These are phyloP conservation scores for Polyodon spathula DNA, from an alignment of 2,113 vertebrate genomes.

Conservation along the genomic window DNA sequence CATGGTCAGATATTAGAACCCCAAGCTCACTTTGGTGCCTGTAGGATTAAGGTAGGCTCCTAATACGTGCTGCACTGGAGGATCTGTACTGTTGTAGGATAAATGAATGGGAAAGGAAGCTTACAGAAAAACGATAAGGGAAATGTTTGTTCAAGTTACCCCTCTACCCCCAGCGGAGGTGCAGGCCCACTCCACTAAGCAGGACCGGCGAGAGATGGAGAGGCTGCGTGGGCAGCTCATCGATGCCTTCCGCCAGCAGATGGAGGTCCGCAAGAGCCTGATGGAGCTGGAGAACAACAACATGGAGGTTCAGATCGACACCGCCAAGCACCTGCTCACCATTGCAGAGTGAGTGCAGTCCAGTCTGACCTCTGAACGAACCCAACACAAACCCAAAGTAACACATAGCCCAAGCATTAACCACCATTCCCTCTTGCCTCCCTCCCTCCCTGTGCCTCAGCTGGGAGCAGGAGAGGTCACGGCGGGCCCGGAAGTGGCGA, in stretches of 20 bases:
- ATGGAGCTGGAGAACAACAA: conserved; percentile 75
- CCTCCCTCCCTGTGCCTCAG: too few species aligned
- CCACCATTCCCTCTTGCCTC: too few species aligned
- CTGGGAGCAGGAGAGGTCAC: conserved; percentile 73
- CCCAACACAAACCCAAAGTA: neutral
- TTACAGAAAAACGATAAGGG: too few species aligned
- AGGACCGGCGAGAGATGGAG: conserved; percentile 59
- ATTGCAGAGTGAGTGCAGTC: conserved; percentile 60
- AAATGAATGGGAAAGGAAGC: too few species aligned
- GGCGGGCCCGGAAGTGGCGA: conserved; percentile 58
- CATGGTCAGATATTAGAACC: too few species aligned
- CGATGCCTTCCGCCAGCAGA: conserved; percentile 71
- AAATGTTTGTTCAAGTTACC: too few species aligned
- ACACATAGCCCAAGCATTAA: too few species aligned
- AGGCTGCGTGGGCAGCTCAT: conserved; percentile 69
- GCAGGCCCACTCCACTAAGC: conserved; percentile 60
- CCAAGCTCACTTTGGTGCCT: too few species aligned
- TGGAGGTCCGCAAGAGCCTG: conserved; percentile 67
- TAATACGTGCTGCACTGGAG: too few species aligned
- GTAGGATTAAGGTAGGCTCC: too few species aligned
- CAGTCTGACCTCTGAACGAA: neutral
- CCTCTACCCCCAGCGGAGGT: conserved; percentile 59
- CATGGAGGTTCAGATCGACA: conserved; percentile 74
- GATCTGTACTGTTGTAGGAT: too few species aligned
- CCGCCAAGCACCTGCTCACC: conserved; percentile 69